Evolutionary conservation across 1,140 invertebrate genomes (phyloP).

Genomic region (Aplysia californica): DNA sequence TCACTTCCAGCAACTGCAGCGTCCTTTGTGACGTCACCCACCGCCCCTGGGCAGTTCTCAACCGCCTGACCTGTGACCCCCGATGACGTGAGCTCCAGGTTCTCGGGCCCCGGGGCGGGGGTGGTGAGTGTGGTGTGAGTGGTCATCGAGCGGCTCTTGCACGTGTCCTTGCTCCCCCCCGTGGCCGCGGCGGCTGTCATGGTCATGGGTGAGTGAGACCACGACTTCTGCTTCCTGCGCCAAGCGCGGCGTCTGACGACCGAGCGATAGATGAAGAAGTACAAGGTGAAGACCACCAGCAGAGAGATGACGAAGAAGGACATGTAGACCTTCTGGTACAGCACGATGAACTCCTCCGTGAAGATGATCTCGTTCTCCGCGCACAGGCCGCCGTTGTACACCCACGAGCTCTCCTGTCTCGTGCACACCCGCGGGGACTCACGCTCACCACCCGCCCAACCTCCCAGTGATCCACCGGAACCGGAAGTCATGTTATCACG

Average conservation of each 20-base stretch:
- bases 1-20: too few species aligned
- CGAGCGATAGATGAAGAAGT: conserved; percentile 55
- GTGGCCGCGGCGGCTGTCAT: conserved; percentile 10
- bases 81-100: not conserved
- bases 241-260: conserved; percentile 45
- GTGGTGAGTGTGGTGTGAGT: too few species aligned
- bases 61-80: not conserved
- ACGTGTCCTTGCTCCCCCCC: too few species aligned
- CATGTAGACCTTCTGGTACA: conserved; percentile 53
- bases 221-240: conserved; percentile 33
- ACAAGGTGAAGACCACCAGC: conserved; percentile 51
- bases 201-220: conserved; percentile 14
- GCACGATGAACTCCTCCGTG: conserved; percentile 28
- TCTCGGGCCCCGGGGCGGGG: conserved; percentile 7
- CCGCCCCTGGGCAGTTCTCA: conserved; percentile 8
- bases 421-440: too few species aligned
- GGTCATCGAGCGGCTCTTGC: too few species aligned
- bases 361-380: conserved; percentile 38
- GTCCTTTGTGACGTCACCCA: too few species aligned
- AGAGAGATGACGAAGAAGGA: conserved; percentile 54
- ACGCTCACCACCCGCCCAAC: not conserved
- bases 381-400: conserved; percentile 33
- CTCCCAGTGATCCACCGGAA: not conserved
- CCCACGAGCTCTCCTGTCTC: not conserved
- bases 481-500: too few species aligned